Base-by-base conservation (phyloP, 2,113 vertebrate genomes). In the Thermophis baileyi region DNA sequence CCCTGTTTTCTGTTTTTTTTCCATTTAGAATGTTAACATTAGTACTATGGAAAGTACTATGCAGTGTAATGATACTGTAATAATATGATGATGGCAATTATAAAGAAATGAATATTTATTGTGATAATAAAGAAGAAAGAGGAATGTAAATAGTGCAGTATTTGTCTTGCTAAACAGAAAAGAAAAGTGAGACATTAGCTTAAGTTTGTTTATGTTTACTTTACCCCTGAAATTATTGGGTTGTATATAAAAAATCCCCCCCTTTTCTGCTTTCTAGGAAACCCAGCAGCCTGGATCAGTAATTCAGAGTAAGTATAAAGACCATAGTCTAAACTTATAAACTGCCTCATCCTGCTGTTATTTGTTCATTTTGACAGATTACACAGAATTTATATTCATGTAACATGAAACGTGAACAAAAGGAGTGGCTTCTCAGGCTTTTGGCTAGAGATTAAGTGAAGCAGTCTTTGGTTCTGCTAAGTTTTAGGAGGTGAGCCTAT, bases 251-350 rank as follows among this genome's bases (percentile, higher is more conserved):
- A 85, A 81, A 49, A 49, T 30, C 12, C 2, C 30, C 24, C 0
- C 94, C 91, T 40, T 94, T 94, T 95, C 47, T 94, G 94, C 55
- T 95, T 96, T 89, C 90, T 96, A 99, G 99, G 99, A 99, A 94
- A 94, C 96, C 1, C 98, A 98, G 91, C 96, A 95, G 9, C 93
- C 97, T 92, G 96, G 74, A 95, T 96, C 98, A 94, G 95, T 96
- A 95, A 94, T 97, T 96, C 98, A 97, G 94, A 98, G 99, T 99
- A 98, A 99, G 99, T 99, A 95, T 96, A 91, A 27, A 46, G n/a
- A 12, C 88, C 50, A 6, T 30, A 35, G 30, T 22, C 10, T 27
- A 55, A 55, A 35, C 3, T 25, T 86, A 40, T n/a, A 60, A 30
- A 30, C 9, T 51, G 4, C 30, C 51, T 11, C 35, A 22, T 86